Conservation (phyloP, 2,888 invertebrate species). For the Zygaena filipendulae region DNA sequence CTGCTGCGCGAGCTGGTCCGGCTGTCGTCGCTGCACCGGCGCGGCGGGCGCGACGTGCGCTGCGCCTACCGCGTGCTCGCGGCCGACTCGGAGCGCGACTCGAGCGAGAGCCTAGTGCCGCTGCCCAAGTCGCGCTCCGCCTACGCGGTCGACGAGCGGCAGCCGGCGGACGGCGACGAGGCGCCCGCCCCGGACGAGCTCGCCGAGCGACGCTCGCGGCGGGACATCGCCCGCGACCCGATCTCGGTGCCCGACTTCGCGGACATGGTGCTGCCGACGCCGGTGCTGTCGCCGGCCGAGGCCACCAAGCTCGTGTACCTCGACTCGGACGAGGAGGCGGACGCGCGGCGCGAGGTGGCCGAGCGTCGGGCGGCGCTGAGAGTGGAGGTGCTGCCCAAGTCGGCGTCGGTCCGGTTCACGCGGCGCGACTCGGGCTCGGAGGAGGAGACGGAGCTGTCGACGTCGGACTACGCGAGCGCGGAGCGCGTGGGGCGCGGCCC, state of each 20-base stretch:
- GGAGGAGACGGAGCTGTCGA: constrained; percentile 70
- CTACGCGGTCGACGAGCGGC: constrained; percentile 59
- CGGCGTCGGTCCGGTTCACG: constrained; percentile 69
- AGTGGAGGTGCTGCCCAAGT: constrained; percentile 66
- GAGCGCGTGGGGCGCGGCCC: constrained; percentile 71
- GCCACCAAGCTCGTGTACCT: constrained; percentile 76
- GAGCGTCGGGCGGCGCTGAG: constrained; percentile 63
- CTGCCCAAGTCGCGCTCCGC: constrained; percentile 69
- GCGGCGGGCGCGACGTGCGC: constrained; percentile 73
- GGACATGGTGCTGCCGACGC: constrained; percentile 71
- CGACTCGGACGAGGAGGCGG: constrained; percentile 74
- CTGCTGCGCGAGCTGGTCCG: constrained; percentile 76
- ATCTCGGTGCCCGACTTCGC: constrained; percentile 81
- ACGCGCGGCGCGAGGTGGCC: constrained; percentile 28
- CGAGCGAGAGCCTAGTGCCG: constrained; percentile 71
- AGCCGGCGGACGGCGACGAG: constrained; percentile 29
- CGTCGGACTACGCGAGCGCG: constrained; percentile 82
- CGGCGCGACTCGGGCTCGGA: constrained; percentile 37
- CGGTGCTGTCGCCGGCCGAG: constrained; percentile 74
- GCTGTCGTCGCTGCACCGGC: constrained; percentile 76
- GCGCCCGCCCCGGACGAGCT: constrained; percentile 34
- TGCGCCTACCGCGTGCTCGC: constrained; percentile 77
- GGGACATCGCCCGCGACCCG: constrained; percentile 72
- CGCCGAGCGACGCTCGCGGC: constrained; percentile 24
- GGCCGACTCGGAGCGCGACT: constrained; percentile 71